Evolutionary conservation across 2,113 vertebrate genomes (phyloP).

Genomic region (Dromiciops gliroides): DNA sequence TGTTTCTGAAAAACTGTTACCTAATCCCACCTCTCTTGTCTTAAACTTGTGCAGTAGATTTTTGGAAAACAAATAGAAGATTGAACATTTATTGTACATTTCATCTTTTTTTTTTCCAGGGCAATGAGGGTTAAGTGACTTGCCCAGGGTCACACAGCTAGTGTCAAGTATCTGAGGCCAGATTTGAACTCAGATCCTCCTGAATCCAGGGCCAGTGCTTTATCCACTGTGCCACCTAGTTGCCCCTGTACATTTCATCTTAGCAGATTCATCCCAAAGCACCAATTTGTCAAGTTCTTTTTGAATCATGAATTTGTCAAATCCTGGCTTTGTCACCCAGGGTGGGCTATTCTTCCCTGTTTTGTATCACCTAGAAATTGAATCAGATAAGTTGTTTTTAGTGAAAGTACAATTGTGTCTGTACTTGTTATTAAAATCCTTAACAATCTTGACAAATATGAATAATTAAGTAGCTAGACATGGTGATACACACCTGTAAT

Average conservation of each 20-base stretch:
- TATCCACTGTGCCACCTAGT: too few relatives aligned
- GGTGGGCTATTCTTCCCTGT: neutral
- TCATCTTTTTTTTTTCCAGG: too few relatives aligned
- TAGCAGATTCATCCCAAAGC: neutral
- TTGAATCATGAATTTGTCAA: neutral
- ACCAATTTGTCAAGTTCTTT: neutral
- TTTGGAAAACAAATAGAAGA: neutral
- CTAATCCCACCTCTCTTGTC: neutral
- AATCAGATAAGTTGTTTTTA: neutral
- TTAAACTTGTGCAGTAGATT: neutral
- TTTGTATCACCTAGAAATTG: neutral
- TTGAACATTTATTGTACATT: neutral
- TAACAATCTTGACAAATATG: neutral
- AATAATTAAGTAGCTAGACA: neutral
- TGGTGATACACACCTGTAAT: neutral
- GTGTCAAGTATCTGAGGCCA: too few relatives aligned
- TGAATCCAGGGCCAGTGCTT: too few relatives aligned
- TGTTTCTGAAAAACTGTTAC: neutral
- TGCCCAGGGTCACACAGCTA: too few relatives aligned
- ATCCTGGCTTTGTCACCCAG: neutral
- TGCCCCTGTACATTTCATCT: neutral
- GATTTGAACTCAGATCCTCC: too few relatives aligned
- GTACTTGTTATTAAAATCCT: neutral
- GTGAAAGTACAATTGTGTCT: neutral
- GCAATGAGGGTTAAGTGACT: too few relatives aligned